Evolutionary conservation across 2,888 invertebrate genomes (phyloP).

Genomic region (Shargacucullia verbasci): DNA sequence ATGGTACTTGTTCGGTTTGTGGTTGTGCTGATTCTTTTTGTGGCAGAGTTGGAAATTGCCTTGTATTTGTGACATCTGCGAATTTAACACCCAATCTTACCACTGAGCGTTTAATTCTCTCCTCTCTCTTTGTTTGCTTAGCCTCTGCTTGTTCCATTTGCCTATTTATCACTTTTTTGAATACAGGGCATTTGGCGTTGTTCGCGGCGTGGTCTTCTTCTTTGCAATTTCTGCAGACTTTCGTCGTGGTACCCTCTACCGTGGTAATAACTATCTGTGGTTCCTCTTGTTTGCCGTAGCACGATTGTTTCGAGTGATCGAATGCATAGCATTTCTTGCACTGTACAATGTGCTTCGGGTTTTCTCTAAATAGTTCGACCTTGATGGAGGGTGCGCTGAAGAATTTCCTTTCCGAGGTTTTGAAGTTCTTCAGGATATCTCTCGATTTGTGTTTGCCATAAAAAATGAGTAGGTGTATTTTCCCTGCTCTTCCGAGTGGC

Average conservation of each 20-base stretch:
- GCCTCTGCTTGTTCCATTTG: conserved; percentile 25
- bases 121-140: conserved; percentile 18
- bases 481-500: conserved; percentile 14
- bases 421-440: conserved; percentile 20
- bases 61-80: conserved; percentile 26
- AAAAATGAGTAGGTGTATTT: conserved; percentile 18
- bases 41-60: conserved; percentile 16
- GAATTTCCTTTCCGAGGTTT: conserved; percentile 17
- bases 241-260: conserved; percentile 18
- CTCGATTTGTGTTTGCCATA: conserved; percentile 22
- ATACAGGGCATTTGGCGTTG: conserved; percentile 21
- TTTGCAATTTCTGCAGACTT: conserved; percentile 26
- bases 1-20: conserved; percentile 13
- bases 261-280: conserved; percentile 20
- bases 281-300: conserved; percentile 25
- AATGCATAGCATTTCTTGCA: conserved; percentile 20
- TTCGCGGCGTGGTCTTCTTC: conserved; percentile 25
- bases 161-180: conserved; percentile 18
- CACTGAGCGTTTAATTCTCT: conserved; percentile 26
- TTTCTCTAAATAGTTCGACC: conserved; percentile 16
- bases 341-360: conserved; percentile 12
- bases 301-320: conserved; percentile 21
- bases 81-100: conserved; percentile 21
- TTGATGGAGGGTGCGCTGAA: conserved; percentile 14
- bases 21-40: conserved; percentile 19